Conservation (phyloP, 2,797 vertebrate species). For the Tiaroga cobitis region DNA sequence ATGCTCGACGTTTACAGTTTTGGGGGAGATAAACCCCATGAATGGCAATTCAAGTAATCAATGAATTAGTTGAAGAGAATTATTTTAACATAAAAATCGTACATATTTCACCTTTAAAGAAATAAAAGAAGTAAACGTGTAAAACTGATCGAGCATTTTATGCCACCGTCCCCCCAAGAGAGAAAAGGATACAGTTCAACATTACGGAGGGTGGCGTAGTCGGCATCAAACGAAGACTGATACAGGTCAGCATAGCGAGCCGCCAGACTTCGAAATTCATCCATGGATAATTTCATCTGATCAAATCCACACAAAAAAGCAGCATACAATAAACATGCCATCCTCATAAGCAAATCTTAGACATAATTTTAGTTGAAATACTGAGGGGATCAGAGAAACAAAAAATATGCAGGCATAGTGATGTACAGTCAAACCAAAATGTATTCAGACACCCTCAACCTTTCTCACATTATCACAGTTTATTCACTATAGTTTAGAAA, state of each 20-base stretch:
- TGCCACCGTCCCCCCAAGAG: too few species aligned
- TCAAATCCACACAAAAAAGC: neutral
- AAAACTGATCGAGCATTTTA: neutral
- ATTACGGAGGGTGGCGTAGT: slow-evolving; percentile 92
- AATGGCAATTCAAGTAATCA: neutral
- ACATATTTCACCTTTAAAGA: neutral
- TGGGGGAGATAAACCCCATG: neutral
- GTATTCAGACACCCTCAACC: too few species aligned
- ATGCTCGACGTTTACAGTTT: neutral
- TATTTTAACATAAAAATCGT: neutral
- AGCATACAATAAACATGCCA: neutral
- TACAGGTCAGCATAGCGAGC: slow-evolving; percentile 91
- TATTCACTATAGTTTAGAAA: too few species aligned
- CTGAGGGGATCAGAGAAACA: neutral
- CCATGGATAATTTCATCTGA: slow-evolving; percentile 97
- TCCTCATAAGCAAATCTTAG: neutral
- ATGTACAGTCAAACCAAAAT: too few species aligned
- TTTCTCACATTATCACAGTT: too few species aligned
- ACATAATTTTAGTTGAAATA: neutral
- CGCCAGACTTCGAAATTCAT: slow-evolving; percentile 91
- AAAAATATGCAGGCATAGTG: neutral
- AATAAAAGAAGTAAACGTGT: too few species aligned
- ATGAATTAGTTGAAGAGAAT: neutral
- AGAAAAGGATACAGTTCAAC: slow-evolving; percentile 92
- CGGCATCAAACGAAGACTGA: slow-evolving; percentile 96